Percentiles rank a stretch among this genome's conserved stretches.
Conservation (phyloP, 2,797 vertebrate species). For the Cynodonichthys magdalenae region DNA sequence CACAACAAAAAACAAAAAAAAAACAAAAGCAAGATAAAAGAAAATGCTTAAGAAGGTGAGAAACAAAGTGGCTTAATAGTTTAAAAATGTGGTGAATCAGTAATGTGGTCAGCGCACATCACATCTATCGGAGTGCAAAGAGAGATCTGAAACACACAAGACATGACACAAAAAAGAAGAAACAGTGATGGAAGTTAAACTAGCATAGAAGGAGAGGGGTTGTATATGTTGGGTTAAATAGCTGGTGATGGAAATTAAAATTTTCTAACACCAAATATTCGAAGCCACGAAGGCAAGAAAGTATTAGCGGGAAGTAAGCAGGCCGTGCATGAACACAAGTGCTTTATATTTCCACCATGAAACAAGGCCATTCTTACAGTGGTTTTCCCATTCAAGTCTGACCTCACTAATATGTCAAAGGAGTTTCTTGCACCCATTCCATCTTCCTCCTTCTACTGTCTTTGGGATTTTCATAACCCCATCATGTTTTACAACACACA, state of each 20-base stretch:
- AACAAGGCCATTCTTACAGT: constrained; percentile 64
- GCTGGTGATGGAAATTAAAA: constrained; percentile 47
- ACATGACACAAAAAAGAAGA: constrained; percentile 13
- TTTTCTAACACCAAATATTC: constrained; percentile 76
- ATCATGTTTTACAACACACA: constrained; percentile 85
- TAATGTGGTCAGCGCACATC: constrained; percentile 10
- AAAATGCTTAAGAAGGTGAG: constrained; percentile 64
- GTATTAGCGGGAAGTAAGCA: constrained; percentile 46
- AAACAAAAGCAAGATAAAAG: constrained; percentile 60
- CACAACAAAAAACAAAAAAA: constrained; percentile 52
- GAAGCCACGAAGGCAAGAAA: constrained; percentile 46
- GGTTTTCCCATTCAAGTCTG: constrained; percentile 61
- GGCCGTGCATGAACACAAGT: constrained; percentile 83
- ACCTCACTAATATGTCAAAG: constrained; percentile 74
- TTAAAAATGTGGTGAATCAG: constrained; percentile 35
- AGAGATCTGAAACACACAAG: constrained; percentile 21
- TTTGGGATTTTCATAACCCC: constrained; percentile 74
- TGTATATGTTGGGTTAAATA: constrained; percentile 18
- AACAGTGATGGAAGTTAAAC: constrained; percentile 26
- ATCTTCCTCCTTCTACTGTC: constrained; percentile 48
- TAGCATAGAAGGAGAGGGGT: constrained; percentile 9
- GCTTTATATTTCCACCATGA: constrained; percentile 72
- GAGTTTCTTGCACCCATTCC: constrained; percentile 49
- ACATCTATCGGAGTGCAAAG: not conserved
- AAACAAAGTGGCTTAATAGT: constrained; percentile 46